These are phyloP conservation scores for Chiloscyllium plagiosum DNA, from an alignment of 2,113 vertebrate genomes.

Conservation along the genomic window DNA sequence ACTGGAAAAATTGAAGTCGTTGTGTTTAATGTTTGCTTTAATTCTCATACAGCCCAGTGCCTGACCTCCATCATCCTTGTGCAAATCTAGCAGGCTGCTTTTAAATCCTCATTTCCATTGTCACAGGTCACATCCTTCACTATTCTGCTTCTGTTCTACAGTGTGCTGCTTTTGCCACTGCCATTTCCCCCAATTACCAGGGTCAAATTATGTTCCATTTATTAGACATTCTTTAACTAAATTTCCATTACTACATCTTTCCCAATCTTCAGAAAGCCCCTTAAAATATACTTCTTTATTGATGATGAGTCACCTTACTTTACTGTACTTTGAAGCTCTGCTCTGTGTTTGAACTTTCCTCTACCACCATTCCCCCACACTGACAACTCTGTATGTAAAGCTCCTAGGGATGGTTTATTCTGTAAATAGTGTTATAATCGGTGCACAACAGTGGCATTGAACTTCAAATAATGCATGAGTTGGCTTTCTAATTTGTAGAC, in stretches of 20 bases:
- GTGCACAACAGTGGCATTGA: not conserved
- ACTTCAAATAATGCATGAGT: not conserved
- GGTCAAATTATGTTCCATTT: not conserved
- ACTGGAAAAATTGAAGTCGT: too few species aligned
- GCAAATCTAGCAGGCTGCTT: not conserved
- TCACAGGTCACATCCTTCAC: not conserved
- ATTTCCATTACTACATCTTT: not conserved
- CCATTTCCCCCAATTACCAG: not conserved
- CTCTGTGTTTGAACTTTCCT: not conserved
- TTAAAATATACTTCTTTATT: not conserved
- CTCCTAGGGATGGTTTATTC: not conserved
- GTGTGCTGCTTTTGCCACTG: not conserved
- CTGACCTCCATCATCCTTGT: too few species aligned
- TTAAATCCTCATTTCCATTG: not conserved
- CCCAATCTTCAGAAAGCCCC: not conserved
- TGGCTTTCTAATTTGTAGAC: not conserved
- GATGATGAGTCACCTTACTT: not conserved
- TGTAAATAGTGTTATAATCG: not conserved
- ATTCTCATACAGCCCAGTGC: too few species aligned
- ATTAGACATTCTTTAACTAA: not conserved
- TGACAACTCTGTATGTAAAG: too few species aligned
- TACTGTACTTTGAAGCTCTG: not conserved
- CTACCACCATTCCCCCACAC: not conserved
- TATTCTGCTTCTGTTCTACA: not conserved
- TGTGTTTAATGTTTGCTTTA: too few species aligned